These are phyloP conservation scores for Empis stercorea DNA, from an alignment of 2,888 invertebrate species.

Conservation along the genomic window DNA sequence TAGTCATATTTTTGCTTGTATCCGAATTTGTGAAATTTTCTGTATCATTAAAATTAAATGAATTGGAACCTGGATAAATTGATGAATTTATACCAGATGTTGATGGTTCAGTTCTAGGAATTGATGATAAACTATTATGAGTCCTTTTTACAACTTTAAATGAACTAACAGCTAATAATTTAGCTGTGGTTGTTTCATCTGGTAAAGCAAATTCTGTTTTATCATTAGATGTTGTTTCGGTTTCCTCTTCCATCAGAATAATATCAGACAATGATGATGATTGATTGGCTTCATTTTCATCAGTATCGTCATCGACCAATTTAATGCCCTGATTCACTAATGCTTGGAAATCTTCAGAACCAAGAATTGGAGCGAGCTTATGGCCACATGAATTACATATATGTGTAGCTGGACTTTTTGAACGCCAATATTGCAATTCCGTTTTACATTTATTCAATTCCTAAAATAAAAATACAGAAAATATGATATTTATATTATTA, in stretches of 20 bases:
- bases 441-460: slow-evolving; percentile 87
- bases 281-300: slow-evolving; percentile 23
- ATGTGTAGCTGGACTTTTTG: slow-evolving; percentile 67
- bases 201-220: slow-evolving; percentile 25
- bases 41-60: neutral
- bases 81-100: neutral
- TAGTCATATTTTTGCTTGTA: neutral
- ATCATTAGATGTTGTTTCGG: slow-evolving; percentile 5
- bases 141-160: slow-evolving; percentile 30
- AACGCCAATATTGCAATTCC: slow-evolving; percentile 82
- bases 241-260: neutral
- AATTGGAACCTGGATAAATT: neutral
- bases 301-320: slow-evolving; percentile 36
- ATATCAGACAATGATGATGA: slow-evolving; percentile 1
- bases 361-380: slow-evolving; percentile 38
- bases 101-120: neutral
- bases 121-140: slow-evolving; percentile 10
- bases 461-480: slow-evolving; percentile 35
- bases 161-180: slow-evolving; percentile 27
- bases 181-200: slow-evolving; percentile 31
- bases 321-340: slow-evolving; percentile 47
- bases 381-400: slow-evolving; percentile 64
- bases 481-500: neutral
- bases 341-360: slow-evolving; percentile 47
- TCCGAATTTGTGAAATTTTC: neutral